Percentiles rank a stretch among this genome's conserved stretches.
Conservation (phyloP, 1,140 invertebrate genomes). For the Heliconius congener region DNA sequence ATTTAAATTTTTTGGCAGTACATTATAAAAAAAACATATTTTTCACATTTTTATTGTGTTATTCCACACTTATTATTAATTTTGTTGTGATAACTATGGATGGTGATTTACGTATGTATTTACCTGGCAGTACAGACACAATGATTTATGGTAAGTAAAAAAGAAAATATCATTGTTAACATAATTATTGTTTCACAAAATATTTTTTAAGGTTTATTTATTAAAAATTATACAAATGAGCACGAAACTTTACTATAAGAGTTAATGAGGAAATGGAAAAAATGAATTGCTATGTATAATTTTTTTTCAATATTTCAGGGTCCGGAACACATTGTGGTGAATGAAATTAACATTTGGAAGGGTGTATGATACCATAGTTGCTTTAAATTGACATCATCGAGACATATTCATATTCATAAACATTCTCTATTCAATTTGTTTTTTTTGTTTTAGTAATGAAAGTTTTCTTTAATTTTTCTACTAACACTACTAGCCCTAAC, state of each 20-base stretch:
- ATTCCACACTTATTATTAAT: too few species aligned
- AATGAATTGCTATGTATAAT: neutral
- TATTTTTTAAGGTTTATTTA: too few species aligned
- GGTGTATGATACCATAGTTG: neutral
- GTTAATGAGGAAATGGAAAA: neutral
- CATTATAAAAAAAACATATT: neutral
- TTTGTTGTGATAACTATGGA: too few species aligned
- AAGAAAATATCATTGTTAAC: neutral
- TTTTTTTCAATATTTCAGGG: slow-evolving; percentile 11
- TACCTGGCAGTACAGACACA: neutral
- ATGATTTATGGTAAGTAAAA: neutral
- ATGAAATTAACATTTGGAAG: slow-evolving; percentile 49
- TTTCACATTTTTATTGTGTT: too few species aligned
- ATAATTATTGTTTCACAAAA: neutral
- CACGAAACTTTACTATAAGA: too few species aligned
- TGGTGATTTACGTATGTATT: too few species aligned
- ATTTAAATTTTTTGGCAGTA: neutral
- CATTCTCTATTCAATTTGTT: neutral
- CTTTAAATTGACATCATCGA: slow-evolving; percentile 12
- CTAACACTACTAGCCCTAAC: neutral
- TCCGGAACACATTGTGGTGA: slow-evolving; percentile 66
- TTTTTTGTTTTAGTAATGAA: neutral
- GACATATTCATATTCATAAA: slow-evolving; percentile 17
- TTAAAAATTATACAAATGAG: too few species aligned
- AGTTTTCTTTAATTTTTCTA: neutral